Percentiles rank a stretch among this genome's conserved stretches.
phyloP scores from a whole-genome alignment of 2,888 invertebrate species.

The Hipparchia sbordonii region DNA sequence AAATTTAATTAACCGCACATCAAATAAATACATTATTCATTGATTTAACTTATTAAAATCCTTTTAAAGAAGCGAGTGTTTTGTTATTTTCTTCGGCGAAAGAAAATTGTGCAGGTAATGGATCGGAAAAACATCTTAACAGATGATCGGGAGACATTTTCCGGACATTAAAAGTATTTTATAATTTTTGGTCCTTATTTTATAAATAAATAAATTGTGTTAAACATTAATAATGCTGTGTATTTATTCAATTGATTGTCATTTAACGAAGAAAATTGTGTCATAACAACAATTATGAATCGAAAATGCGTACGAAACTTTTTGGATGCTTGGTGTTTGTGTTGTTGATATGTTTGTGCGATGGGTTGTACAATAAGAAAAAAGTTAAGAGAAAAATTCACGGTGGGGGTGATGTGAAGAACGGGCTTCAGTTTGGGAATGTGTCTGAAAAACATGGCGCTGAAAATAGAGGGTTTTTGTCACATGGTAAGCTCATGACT shows the following conservation, averaged over 20 bases:
- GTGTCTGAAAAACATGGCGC: constrained; percentile 36
- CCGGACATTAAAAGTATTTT: too few species aligned
- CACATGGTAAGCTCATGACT: constrained; percentile 50
- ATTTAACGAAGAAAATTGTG: constrained; percentile 51
- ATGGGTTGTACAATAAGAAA: constrained; percentile 36
- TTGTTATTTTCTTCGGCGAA: neutral
- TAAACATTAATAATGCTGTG: too few species aligned
- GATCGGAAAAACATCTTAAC: too few species aligned
- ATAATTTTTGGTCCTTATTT: too few species aligned
- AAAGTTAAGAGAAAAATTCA: constrained; percentile 52
- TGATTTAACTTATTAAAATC: neutral
- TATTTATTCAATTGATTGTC: neutral
- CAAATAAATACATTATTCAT: neutral
- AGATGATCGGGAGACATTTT: too few species aligned
- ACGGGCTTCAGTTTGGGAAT: constrained; percentile 40
- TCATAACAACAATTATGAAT: constrained; percentile 62
- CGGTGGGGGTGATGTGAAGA: constrained; percentile 37
- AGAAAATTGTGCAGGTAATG: too few species aligned
- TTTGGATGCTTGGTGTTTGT: constrained; percentile 42
- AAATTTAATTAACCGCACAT: neutral
- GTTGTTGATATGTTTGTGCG: constrained; percentile 45
- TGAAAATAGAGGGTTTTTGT: constrained; percentile 57
- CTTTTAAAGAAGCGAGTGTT: neutral
- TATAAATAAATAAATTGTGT: too few species aligned
- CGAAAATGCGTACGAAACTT: constrained; percentile 66